A percentile compares a stretch with the other conserved stretches of the same genome.
Conservation (phyloP, 2,888 invertebrate genomes). For the Hypomecis atomaria region DNA sequence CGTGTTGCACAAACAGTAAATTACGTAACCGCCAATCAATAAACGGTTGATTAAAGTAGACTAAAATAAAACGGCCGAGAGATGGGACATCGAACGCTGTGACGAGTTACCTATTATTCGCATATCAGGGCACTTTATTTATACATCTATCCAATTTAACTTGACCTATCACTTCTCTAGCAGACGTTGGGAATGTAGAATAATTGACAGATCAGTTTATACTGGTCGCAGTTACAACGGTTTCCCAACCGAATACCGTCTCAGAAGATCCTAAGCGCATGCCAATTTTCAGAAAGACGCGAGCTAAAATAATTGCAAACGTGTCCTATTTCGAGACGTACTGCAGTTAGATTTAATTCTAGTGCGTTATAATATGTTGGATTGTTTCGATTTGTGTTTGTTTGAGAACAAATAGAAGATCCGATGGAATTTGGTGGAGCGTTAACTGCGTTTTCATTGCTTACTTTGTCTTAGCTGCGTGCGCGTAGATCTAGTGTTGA, state of each 20-base stretch:
- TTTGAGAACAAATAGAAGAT: constrained; percentile 10
- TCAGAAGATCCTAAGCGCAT: constrained; percentile 80
- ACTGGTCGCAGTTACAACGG: constrained; percentile 71
- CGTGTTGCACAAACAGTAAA: background rate
- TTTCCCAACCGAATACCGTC: constrained; percentile 83
- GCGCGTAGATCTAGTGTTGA: too few relatives aligned
- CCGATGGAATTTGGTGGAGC: background rate
- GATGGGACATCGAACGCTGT: constrained; percentile 38
- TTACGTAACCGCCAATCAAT: constrained; percentile 17
- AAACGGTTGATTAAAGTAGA: constrained; percentile 41
- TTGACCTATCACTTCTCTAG: constrained; percentile 58
- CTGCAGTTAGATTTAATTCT: constrained; percentile 78
- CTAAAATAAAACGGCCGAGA: constrained; percentile 32
- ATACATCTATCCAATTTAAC: constrained; percentile 71
- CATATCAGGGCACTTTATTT: constrained; percentile 78
- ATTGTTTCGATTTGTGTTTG: constrained; percentile 54
- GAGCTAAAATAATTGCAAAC: constrained; percentile 84
- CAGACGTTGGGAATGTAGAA: background rate
- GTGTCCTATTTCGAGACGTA: constrained; percentile 80
- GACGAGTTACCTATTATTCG: constrained; percentile 79
- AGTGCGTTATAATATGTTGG: constrained; percentile 71
- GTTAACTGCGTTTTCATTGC: background rate
- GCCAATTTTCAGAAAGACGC: constrained; percentile 85
- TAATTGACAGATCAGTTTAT: constrained; percentile 54
- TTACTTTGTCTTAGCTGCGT: background rate